These are phyloP conservation scores for Lasioglossum albipes DNA, from an alignment of 1,140 invertebrate species.

Conservation along the genomic window DNA sequence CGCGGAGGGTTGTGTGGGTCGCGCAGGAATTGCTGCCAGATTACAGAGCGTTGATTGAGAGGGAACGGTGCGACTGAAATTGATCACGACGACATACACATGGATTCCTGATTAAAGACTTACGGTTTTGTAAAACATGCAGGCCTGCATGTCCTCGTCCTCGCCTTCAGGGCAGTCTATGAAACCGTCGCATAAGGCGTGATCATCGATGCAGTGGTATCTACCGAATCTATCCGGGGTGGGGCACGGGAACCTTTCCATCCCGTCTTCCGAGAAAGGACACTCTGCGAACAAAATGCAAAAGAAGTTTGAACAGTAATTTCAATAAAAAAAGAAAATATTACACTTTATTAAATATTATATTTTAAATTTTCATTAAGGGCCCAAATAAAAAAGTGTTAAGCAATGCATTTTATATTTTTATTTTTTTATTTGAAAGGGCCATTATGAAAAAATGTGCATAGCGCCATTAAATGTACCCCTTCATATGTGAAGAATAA, in stretches of 20 bases:
- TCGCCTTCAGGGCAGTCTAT: slow-evolving; percentile 95
- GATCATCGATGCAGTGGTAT: slow-evolving; percentile 97
- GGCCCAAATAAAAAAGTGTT: no score
- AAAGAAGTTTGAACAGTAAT: no score
- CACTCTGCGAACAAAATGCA: slow-evolving; percentile 86
- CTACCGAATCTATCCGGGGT: slow-evolving; percentile 93
- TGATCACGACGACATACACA: background rate
- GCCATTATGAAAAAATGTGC: no score
- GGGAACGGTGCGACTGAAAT: background rate
- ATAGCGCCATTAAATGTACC: no score
- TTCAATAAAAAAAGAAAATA: no score
- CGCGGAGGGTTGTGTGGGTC: background rate
- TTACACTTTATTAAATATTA: no score
- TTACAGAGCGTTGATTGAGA: slow-evolving; percentile 2
- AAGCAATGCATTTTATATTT: no score
- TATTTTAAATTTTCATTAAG: no score
- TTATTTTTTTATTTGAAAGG: no score
- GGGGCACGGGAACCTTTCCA: slow-evolving; percentile 96
- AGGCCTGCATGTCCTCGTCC: slow-evolving; percentile 95
- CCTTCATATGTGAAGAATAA: no score
- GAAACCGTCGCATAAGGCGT: slow-evolving; percentile 96
- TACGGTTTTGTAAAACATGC: slow-evolving; percentile 99
- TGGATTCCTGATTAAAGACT: slow-evolving; percentile 65
- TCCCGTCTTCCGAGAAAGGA: slow-evolving; percentile 93
- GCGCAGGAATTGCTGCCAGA: background rate